Percentiles rank a stretch among this genome's conserved stretches.
Conservation (phyloP, 2,113 vertebrate species). For the Perognathus longimembris region DNA sequence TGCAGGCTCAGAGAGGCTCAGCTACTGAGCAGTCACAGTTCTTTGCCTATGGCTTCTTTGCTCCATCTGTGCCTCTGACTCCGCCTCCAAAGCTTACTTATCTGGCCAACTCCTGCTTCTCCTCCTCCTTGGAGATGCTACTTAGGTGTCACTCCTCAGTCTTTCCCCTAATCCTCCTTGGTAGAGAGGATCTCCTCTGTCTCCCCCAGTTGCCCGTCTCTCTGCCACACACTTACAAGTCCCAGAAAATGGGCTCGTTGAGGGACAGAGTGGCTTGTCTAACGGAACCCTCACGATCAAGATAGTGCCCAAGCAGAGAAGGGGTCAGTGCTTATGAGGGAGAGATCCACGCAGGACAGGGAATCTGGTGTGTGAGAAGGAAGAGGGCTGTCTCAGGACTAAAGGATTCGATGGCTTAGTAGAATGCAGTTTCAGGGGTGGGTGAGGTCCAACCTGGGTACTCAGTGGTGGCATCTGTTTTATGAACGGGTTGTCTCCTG, state of each 20-base stretch:
- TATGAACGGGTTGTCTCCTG: neutral
- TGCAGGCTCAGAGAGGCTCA: neutral
- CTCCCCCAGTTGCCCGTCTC: neutral
- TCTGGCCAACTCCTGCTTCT: neutral
- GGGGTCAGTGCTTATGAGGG: fast-evolving
- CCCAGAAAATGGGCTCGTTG: neutral
- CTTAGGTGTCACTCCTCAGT: neutral
- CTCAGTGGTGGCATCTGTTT: neutral
- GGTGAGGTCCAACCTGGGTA: no score
- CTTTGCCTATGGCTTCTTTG: fast-evolving
- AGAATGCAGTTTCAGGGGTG: neutral
- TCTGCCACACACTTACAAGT: neutral
- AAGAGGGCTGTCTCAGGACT: neutral
- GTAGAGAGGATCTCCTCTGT: neutral
- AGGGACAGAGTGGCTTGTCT: neutral
- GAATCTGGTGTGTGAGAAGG: fast-evolving
- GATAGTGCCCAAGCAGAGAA: fast-evolving
- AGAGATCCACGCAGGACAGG: neutral
- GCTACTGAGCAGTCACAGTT: fast-evolving
- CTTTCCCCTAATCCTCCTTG: no score
- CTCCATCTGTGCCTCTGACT: neutral
- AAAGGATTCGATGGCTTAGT: neutral
- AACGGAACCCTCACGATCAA: fast-evolving
- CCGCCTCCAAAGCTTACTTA: neutral
- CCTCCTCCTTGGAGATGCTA: neutral